Evolutionary conservation across 2,113 vertebrate species (phyloP).

Genomic region (Prolemur simus): DNA sequence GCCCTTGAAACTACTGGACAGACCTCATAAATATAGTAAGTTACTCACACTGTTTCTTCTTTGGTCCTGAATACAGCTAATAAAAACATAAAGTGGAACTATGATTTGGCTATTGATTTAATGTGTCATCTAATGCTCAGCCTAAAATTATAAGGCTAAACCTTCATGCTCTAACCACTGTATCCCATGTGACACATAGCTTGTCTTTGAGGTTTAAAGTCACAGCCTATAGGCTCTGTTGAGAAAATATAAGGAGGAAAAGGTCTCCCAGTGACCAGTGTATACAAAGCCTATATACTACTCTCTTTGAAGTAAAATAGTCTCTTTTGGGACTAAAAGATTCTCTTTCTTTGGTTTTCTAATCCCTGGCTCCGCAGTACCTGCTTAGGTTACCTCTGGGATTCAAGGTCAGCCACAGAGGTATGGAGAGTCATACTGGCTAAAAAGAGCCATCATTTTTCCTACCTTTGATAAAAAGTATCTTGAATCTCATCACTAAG

Average conservation of each 20-base stretch:
- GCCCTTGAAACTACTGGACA: neutral
- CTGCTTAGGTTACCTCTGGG: neutral
- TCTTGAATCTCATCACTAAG: neutral
- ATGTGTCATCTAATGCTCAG: neutral
- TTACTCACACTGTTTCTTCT: neutral
- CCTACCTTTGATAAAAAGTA: neutral
- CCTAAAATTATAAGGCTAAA: neutral
- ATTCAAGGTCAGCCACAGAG: neutral
- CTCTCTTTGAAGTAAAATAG: neutral
- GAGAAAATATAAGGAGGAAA: neutral
- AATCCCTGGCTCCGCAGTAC: neutral
- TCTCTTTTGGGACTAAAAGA: neutral
- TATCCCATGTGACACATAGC: neutral
- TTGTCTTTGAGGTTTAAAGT: slow-evolving; percentile 14
- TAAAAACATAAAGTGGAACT: neutral
- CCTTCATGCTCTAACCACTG: neutral
- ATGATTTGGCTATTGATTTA: slow-evolving; percentile 4
- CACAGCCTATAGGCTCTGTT: neutral
- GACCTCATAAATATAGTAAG: neutral
- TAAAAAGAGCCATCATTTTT: neutral
- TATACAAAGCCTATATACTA: neutral
- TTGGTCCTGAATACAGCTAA: neutral
- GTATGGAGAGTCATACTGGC: accelerated
- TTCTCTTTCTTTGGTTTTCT: slow-evolving; percentile 19
- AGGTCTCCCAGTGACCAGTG: neutral